Conservation (phyloP, 2,113 vertebrate species). For the Corydoras maculifer region DNA sequence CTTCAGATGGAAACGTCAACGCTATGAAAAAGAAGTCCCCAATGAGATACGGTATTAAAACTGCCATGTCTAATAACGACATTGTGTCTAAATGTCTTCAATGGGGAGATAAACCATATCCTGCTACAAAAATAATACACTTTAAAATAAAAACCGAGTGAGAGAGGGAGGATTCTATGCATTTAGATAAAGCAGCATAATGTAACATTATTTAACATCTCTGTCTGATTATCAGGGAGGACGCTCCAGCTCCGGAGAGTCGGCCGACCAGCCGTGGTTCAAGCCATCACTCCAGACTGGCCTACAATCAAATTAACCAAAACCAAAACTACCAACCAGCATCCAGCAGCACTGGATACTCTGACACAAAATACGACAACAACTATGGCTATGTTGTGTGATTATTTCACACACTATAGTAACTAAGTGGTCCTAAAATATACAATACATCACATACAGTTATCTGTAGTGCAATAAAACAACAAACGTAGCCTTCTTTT, state of each 20-base stretch:
- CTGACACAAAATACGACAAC: slow-evolving; percentile 38
- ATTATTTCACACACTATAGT: neutral
- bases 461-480: neutral
- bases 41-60: slow-evolving; percentile 37
- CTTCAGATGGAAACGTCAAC: slow-evolving; percentile 20
- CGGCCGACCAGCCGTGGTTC: slow-evolving; percentile 50
- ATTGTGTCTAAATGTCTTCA: too few species aligned
- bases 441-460: neutral
- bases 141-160: too few species aligned
- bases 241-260: slow-evolving; percentile 55
- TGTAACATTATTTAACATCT: neutral
- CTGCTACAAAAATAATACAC: too few species aligned
- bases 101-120: too few species aligned
- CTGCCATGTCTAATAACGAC: neutral
- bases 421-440: neutral
- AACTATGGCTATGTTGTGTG: slow-evolving; percentile 50
- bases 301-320: slow-evolving; percentile 42
- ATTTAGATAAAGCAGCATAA: neutral
- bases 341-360: slow-evolving; percentile 35
- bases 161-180: too few species aligned
- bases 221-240: slow-evolving; percentile 51
- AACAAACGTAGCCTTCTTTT: too few species aligned
- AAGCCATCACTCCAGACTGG: slow-evolving; percentile 39
- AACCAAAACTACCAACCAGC: slow-evolving; percentile 10
- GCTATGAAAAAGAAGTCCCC: slow-evolving; percentile 34